phyloP scores from a whole-genome alignment of 2,797 vertebrate species.

The Anomalospiza imberbis region DNA sequence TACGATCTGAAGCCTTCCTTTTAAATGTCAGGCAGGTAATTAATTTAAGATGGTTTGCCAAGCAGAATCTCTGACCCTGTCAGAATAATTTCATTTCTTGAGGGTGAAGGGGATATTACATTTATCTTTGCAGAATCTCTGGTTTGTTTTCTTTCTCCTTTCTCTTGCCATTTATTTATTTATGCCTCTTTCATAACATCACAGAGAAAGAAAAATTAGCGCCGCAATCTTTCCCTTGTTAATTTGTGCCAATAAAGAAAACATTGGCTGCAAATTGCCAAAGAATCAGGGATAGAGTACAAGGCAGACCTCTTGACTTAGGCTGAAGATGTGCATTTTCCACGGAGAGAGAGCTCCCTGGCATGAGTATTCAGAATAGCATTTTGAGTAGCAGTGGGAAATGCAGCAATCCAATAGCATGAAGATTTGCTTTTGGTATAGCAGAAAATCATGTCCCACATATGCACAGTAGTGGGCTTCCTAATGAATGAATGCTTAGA shows the following conservation, averaged over 20 bases:
- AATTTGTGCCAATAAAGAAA: conserved; percentile 55
- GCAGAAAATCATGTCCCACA: conserved; percentile 39
- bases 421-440: conserved; percentile 47
- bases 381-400: conserved; percentile 69
- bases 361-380: conserved; percentile 55
- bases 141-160: conserved; percentile 31
- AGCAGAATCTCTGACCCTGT: conserved; percentile 73
- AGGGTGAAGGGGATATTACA: conserved; percentile 66
- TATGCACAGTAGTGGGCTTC: conserved; percentile 25
- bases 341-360: neutral
- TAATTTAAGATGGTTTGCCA: conserved; percentile 80
- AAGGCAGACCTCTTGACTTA: conserved; percentile 63
- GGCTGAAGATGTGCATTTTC: conserved; percentile 52
- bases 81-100: conserved; percentile 77
- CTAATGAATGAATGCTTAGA: conserved; percentile 62
- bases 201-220: conserved; percentile 63
- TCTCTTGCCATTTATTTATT: conserved; percentile 8
- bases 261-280: conserved; percentile 60
- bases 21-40: conserved; percentile 82
- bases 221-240: neutral
- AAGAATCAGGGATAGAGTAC: conserved; percentile 28
- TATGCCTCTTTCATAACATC: neutral
- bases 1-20: conserved; percentile 77
- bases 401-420: conserved; percentile 68
- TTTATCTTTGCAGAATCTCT: conserved; percentile 67